Evolutionary conservation across 23 tunicate genomes (phyloP).

Genomic region (Trididemnum clinides): DNA sequence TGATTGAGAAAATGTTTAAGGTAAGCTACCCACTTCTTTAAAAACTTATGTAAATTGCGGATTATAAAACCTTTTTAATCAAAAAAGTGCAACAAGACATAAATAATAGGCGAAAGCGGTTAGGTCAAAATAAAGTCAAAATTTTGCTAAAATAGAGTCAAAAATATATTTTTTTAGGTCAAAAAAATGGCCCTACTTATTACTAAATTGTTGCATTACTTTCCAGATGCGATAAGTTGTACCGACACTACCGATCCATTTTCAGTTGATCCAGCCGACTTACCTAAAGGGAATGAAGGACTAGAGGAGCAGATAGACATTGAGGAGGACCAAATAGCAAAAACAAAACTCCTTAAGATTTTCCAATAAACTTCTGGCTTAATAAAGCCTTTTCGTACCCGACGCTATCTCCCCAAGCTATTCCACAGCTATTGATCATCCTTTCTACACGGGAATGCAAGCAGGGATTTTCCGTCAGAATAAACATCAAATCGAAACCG

Average conservation of each 20-base stretch:
- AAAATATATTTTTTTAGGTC: too few relatives aligned
- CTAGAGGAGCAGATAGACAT: conserved; percentile 34
- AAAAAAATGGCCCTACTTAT: too few relatives aligned
- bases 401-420: conserved; percentile 24
- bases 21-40: too few relatives aligned
- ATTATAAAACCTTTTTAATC: too few relatives aligned
- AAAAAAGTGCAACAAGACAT: too few relatives aligned
- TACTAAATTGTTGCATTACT: too few relatives aligned
- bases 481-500: conserved; percentile 24
- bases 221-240: conserved; percentile 13
- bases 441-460: conserved; percentile 35
- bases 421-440: conserved; percentile 46
- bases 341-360: conserved; percentile 12
- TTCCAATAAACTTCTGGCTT: conserved; percentile 22
- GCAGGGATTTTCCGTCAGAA: conserved; percentile 43
- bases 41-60: too few relatives aligned
- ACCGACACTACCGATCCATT: neutral
- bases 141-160: too few relatives aligned
- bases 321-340: conserved; percentile 31
- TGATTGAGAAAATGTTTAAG: too few relatives aligned
- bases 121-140: too few relatives aligned
- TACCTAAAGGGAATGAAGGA: neutral
- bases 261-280: conserved; percentile 14
- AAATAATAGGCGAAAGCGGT: too few relatives aligned
- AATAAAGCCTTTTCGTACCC: neutral